Evolutionary conservation across 2,797 vertebrate genomes (phyloP).

Genomic region (Mionectes olivaceus): DNA sequence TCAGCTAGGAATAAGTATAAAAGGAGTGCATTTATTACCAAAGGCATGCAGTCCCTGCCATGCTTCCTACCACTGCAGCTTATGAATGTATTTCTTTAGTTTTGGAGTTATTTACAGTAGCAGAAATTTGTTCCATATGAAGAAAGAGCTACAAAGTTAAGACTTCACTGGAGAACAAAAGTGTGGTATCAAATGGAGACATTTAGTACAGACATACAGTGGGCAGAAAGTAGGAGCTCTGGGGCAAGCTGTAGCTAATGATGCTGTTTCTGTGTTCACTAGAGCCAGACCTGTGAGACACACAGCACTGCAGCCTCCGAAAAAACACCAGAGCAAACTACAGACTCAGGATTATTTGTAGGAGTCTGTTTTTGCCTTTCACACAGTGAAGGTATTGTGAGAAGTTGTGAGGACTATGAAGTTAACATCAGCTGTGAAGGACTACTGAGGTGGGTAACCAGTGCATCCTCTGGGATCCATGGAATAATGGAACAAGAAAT

Average conservation of each 20-base stretch:
- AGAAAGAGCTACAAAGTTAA: background rate
- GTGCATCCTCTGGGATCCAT: background rate
- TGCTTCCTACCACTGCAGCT: background rate
- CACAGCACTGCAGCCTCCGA: fast-evolving
- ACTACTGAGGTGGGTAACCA: background rate
- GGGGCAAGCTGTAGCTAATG: background rate
- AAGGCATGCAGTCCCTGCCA: background rate
- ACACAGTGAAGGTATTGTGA: background rate
- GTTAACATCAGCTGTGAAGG: background rate
- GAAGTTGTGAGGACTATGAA: background rate
- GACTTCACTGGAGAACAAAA: background rate
- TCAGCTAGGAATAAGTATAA: background rate
- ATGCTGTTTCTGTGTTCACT: background rate
- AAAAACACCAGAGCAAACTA: background rate
- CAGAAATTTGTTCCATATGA: background rate
- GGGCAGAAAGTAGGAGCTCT: background rate
- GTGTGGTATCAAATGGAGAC: fast-evolving
- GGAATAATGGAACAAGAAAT: background rate
- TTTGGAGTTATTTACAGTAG: background rate
- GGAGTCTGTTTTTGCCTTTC: background rate
- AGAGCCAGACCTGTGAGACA: background rate
- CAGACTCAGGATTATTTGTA: background rate
- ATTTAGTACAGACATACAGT: background rate
- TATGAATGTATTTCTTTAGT: background rate
- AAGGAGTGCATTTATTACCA: background rate